Conservation (phyloP, 2,113 vertebrate species). For the Columba janthina region DNA sequence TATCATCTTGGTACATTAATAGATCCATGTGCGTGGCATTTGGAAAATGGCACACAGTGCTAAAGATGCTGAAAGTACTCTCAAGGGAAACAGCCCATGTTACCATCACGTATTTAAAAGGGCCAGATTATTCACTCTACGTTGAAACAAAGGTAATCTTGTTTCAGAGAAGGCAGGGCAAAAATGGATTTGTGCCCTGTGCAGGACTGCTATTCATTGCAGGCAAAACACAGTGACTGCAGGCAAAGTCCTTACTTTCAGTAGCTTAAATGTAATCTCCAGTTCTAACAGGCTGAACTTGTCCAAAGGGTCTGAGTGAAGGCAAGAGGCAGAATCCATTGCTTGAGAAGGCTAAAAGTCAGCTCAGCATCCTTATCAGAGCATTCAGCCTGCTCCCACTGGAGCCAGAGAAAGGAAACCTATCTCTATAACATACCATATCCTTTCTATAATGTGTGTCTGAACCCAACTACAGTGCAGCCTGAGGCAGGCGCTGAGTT, state of each 20-base stretch:
- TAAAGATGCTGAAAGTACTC: background rate
- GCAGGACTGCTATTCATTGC: background rate
- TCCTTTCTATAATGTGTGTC: background rate
- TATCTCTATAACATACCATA: background rate
- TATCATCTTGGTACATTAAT: constrained; percentile 10
- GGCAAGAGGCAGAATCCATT: background rate
- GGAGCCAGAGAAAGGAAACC: background rate
- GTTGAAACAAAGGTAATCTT: background rate
- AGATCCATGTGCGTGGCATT: background rate
- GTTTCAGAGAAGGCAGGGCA: background rate
- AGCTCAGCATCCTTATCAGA: background rate
- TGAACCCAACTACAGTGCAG: background rate
- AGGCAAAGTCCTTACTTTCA: background rate
- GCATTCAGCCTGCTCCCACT: background rate
- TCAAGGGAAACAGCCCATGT: background rate
- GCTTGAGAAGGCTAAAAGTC: background rate
- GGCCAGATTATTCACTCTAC: background rate
- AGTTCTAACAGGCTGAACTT: background rate
- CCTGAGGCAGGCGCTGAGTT: background rate
- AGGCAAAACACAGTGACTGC: background rate
- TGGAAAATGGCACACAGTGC: background rate
- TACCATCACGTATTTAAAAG: background rate
- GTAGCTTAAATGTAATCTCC: background rate
- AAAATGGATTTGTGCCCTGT: background rate
- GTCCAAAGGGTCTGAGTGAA: background rate